These are phyloP conservation scores for Gymnosoma rotundatum DNA, from an alignment of 2,888 invertebrate genomes.

Conservation along the genomic window DNA sequence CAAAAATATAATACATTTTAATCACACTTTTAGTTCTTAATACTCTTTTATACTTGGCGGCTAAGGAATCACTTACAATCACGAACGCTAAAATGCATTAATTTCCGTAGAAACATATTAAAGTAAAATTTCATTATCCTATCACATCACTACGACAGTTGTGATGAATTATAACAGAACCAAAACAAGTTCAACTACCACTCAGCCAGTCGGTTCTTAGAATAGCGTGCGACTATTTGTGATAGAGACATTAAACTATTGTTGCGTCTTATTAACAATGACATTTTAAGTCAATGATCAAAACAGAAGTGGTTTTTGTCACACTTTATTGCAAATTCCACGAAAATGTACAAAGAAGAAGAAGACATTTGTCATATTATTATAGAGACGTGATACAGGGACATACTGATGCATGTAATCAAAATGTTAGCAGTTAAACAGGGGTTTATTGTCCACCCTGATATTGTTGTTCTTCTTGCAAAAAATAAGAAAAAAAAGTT, in stretches of 20 bases:
- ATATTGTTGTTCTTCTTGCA: conserved; percentile 15
- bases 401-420: conserved; percentile 66
- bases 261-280: conserved; percentile 50
- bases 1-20: no score
- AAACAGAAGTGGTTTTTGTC: conserved; percentile 50
- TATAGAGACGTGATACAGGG: conserved; percentile 71
- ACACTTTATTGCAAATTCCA: conserved; percentile 41
- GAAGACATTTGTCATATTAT: conserved; percentile 78
- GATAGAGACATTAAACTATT: conserved; percentile 22
- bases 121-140: conserved; percentile 2
- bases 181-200: conserved; percentile 20
- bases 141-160: conserved; percentile 8
- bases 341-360: conserved; percentile 66
- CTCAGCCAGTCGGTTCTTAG: conserved; percentile 5
- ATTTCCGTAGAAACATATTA: conserved; percentile 13
- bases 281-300: conserved; percentile 57
- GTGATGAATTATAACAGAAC: conserved; percentile 54
- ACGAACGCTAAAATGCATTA: no score
- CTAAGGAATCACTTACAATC: not conserved
- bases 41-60: no score
- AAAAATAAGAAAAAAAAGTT: conserved; percentile 12
- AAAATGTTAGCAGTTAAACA: conserved; percentile 6
- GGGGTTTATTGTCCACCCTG: conserved; percentile 21
- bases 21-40: no score
- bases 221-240: conserved; percentile 8